Base-by-base conservation (phyloP, 2,888 invertebrate species). In the Dyspetes luteomarginatus region DNA sequence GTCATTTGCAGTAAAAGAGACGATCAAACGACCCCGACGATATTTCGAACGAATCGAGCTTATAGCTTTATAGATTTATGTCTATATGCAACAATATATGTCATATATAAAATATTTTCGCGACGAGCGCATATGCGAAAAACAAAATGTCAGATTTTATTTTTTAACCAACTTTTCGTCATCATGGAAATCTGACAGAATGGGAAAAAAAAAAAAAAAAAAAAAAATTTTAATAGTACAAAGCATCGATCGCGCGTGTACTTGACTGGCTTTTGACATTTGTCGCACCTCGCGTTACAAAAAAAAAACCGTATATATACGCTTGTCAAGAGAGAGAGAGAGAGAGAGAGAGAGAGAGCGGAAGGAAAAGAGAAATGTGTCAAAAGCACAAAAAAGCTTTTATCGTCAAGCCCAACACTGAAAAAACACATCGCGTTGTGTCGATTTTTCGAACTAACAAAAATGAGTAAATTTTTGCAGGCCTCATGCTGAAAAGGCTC, bases 1-100 rank as follows among this genome's bases (percentile, higher is more conserved):
- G 71, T n/a, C 50, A 48, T 55, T 68, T 60, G 65, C 58, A 36
- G 65, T 72, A 77, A 58, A 71, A 22, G 45, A 4, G 26, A 17
- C 26, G 24, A 7, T 9, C 17, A 50, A 30, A 69, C 15, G 43
- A 28, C 36, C 36, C 22, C 45, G 30, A 36, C 28, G 30, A 58
- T 60, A 43, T 36, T 52, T 52, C 58, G 72, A 78, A 36, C 36
- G 9, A 12, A 36, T 36, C 36, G 36, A 7, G 36, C 36, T n/a
- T n/a, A n/a, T n/a, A 36, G 36, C 9, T 12, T 12, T 36, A 36
- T 36, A 36, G 30, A 9, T 9, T 1, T 30, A 30, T 30, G 2
- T 30, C 7, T 36, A 36, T 36, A 36, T 36, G 36, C 36, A 36
- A 36, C 7, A 36, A 36, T 36, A 12, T 36, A 36, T 36, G 9